phyloP scores from a whole-genome alignment of 1,140 invertebrate species.

The Octopus bimaculoides region DNA sequence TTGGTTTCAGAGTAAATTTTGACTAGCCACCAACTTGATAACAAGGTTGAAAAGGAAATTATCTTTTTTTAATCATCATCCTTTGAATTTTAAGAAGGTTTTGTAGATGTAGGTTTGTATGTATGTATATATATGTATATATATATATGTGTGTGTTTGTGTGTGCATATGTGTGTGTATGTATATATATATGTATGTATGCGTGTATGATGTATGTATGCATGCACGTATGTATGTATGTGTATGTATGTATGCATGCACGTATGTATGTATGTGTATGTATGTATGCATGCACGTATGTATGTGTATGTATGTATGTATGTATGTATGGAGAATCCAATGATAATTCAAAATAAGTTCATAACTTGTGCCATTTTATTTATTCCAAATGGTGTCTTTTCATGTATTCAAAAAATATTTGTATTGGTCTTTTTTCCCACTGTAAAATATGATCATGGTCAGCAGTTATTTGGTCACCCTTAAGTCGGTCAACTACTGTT shows the following conservation, averaged over 20 bases:
- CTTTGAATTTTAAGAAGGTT: too few relatives aligned
- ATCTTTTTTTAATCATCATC: too few relatives aligned
- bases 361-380: neutral
- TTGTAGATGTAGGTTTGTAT: too few relatives aligned
- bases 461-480: neutral
- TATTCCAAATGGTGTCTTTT: neutral
- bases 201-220: neutral
- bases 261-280: neutral
- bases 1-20: too few relatives aligned
- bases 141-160: neutral
- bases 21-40: too few relatives aligned
- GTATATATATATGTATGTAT: neutral
- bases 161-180: neutral
- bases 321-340: neutral
- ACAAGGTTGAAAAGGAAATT: too few relatives aligned
- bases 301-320: neutral
- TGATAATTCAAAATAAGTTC: neutral
- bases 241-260: too few relatives aligned
- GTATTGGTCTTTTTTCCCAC: neutral
- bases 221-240: neutral
- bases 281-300: neutral
- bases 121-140: too few relatives aligned
- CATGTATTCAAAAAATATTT: neutral
- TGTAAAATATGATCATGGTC: neutral
- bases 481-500: neutral